Base-by-base conservation (phyloP, 2,113 vertebrate species). In the Corydoras maculifer region DNA sequence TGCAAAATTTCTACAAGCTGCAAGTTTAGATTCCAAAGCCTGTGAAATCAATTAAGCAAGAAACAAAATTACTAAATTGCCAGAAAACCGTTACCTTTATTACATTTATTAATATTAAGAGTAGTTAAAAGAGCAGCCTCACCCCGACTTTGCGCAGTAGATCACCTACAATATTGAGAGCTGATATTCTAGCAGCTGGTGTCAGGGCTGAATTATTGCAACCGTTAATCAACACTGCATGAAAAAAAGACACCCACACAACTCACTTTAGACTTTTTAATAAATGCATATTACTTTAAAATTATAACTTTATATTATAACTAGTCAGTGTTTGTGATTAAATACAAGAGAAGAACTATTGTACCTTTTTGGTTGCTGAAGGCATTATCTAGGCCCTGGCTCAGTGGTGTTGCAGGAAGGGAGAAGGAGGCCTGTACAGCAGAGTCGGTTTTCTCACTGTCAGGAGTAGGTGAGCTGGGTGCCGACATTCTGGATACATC, bases 121-220 rank as follows among this genome's bases (percentile, higher is more conserved):
- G 9, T 53, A 14, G 51, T 53, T 10, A 0, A 53, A 53, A 14
- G 54, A 57, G 54, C 13, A 57, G 12, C 86, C 96, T 94, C 86
- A 98, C 96, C 93, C 96, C 95, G 13, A 99, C 96, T 94, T 98
- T 99, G 77, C 95, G 90, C 60, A 99, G 86, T 60, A 99, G 87
- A 84, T 99, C 97, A 32, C 96, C 94, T 82, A 99, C 97, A 3
- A 99, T 98, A 89, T 98, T 99, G 76, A 99, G 93, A 3, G 97
- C 97, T 58, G 96, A 98, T 90, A 99, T 96, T 82, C 97, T 91
- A 68, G 97, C 97, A 10, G 97, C 98, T 29, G 97, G 96, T 69
- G 97, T 97, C 69, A 99, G 83, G 2, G 96, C 94, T 0, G 94
- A 93, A 84, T 92, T 94, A 81, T 91, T 89, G 80, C 91, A 95